These are phyloP conservation scores for Sciurus vulgaris DNA, from an alignment of 2,797 vertebrate genomes.

Conservation along the genomic window DNA sequence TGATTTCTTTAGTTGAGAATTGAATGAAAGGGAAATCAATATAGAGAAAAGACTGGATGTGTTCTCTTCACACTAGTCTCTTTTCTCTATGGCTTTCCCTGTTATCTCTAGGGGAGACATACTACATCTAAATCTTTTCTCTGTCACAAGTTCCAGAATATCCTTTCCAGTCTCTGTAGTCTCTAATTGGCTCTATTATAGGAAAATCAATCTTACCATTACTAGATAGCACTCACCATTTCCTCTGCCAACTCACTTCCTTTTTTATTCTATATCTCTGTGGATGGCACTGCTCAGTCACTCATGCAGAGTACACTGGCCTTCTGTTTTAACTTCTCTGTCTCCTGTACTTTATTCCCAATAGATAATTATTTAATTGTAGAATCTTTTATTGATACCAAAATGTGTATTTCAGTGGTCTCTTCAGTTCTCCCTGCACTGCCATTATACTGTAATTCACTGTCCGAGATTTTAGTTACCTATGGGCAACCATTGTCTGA, in stretches of 20 bases:
- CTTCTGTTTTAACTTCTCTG: not conserved
- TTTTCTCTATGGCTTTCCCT: not conserved
- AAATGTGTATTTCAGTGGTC: not conserved
- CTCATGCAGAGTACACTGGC: not conserved
- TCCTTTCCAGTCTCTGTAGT: not conserved
- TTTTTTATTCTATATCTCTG: not conserved
- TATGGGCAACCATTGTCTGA: no score
- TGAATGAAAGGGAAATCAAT: not conserved
- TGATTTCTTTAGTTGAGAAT: constrained; percentile 1
- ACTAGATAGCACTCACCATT: not conserved
- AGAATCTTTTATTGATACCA: not conserved
- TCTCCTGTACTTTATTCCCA: not conserved
- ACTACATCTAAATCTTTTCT: not conserved
- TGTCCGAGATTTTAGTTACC: no score
- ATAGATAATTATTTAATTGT: not conserved
- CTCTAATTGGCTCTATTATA: not conserved
- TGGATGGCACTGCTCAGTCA: not conserved
- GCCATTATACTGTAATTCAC: no score
- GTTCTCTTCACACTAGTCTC: not conserved
- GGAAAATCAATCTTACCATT: not conserved
- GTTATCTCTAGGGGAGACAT: not conserved
- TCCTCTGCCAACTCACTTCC: not conserved
- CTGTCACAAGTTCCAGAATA: not conserved
- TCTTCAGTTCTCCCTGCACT: not conserved
- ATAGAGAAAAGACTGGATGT: not conserved